These are phyloP conservation scores for Bombycilla garrulus DNA, from an alignment of 2,113 vertebrate species.

Conservation along the genomic window DNA sequence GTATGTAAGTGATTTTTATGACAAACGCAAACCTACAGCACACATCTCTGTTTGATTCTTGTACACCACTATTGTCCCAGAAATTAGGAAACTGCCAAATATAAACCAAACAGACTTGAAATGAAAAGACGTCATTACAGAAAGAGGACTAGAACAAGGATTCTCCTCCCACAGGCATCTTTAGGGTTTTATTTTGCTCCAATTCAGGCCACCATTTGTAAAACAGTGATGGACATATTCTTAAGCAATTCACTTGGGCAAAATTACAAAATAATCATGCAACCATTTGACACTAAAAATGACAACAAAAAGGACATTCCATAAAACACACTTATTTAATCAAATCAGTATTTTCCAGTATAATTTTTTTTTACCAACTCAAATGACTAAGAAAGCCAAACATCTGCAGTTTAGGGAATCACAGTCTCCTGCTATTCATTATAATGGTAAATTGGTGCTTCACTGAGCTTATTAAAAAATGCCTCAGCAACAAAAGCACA, in stretches of 20 bases:
- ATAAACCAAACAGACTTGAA: not conserved
- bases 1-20: not conserved
- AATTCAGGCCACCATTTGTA: not conserved
- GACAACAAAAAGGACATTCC: not conserved
- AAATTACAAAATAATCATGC: not conserved
- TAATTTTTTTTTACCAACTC: not conserved
- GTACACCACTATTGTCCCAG: not conserved
- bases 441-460: not conserved
- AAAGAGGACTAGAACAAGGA: not conserved
- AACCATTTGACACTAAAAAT: not conserved
- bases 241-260: not conserved
- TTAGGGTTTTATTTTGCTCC: not conserved
- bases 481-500: not conserved
- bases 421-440: not conserved
- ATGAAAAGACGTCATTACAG: not conserved
- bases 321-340: not conserved
- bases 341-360: not conserved
- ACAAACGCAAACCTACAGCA: not conserved
- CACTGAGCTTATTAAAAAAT: not conserved
- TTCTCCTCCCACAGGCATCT: not conserved
- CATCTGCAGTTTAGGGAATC: not conserved
- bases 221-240: rapidly evolving
- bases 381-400: not conserved
- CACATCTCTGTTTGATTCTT: not conserved
- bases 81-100: not conserved